Conservation (phyloP, 2,797 vertebrate species). For the Moxostoma hubbsi region DNA sequence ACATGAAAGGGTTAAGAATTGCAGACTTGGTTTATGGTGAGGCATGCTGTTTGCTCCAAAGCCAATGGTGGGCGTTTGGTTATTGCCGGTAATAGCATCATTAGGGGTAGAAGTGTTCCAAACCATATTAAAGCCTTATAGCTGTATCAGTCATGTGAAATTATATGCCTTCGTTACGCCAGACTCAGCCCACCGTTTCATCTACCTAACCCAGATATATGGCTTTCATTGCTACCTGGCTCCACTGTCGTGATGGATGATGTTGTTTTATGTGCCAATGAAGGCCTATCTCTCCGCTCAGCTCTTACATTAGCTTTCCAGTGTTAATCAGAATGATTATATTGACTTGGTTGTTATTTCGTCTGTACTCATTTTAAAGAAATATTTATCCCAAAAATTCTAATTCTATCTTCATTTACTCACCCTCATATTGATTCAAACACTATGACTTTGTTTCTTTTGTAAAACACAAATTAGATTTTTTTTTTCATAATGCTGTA, state of each 20-base stretch:
- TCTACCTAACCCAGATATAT: conserved; percentile 47
- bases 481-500: too few species aligned
- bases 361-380: not conserved
- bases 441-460: too few species aligned
- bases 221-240: conserved; percentile 42
- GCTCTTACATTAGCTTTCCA: conserved; percentile 40
- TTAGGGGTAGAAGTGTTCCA: conserved; percentile 45
- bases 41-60: conserved; percentile 19
- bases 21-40: conserved; percentile 21
- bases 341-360: conserved; percentile 10
- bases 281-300: conserved; percentile 11
- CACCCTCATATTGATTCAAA: too few species aligned
- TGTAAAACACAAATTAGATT: too few species aligned
- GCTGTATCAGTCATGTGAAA: conserved; percentile 48
- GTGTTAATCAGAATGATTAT: conserved; percentile 24
- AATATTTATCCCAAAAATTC: not conserved
- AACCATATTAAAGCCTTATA: conserved; percentile 46
- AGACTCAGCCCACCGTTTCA: conserved; percentile 41
- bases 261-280: conserved; percentile 28
- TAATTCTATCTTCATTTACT: too few species aligned
- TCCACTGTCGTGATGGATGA: conserved; percentile 28
- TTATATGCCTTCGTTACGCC: conserved; percentile 45
- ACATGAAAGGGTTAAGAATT: conserved; percentile 34
- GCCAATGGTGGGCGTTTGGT: conserved; percentile 37
- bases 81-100: conserved; percentile 52